Percentiles rank a stretch among this genome's conserved stretches.
Conservation (phyloP, 53 echinoderm and acorn worm genomes). For the Temnopleurus reevesii region DNA sequence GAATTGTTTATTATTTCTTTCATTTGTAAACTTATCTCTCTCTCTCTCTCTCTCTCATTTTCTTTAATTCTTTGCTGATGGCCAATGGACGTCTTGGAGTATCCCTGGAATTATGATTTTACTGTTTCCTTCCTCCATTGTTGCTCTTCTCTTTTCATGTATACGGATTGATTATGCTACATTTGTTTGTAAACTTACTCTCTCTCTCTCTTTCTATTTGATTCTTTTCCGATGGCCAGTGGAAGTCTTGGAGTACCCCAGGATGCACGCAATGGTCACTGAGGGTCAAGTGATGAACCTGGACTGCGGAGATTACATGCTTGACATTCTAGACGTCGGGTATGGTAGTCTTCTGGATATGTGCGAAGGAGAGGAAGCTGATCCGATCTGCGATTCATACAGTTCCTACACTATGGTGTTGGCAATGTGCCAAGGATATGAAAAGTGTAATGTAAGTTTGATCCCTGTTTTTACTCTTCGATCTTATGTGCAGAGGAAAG, state of each 20-base stretch:
- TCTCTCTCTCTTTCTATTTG: background rate
- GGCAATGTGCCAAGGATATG: slow-evolving; percentile 39
- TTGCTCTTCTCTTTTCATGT: no score
- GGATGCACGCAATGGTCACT: slow-evolving; percentile 53
- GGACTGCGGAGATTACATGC: slow-evolving; percentile 63
- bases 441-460: slow-evolving; percentile 5
- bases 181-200: no score
- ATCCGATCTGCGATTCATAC: background rate
- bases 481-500: slow-evolving; percentile 30
- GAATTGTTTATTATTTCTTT: no score
- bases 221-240: background rate
- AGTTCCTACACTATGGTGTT: slow-evolving; percentile 33
- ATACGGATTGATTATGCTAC: no score
- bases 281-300: slow-evolving; percentile 41
- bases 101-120: no score
- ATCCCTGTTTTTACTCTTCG: no score
- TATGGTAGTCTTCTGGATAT: slow-evolving; percentile 38
- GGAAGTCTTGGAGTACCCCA: slow-evolving; percentile 58
- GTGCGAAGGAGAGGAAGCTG: slow-evolving; percentile 30
- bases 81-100: no score
- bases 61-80: no score
- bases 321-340: slow-evolving; percentile 50
- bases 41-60: no score
- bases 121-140: no score
- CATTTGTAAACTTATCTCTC: no score